Conservation (phyloP, 2,888 invertebrate genomes). For the Clivina fossor region DNA sequence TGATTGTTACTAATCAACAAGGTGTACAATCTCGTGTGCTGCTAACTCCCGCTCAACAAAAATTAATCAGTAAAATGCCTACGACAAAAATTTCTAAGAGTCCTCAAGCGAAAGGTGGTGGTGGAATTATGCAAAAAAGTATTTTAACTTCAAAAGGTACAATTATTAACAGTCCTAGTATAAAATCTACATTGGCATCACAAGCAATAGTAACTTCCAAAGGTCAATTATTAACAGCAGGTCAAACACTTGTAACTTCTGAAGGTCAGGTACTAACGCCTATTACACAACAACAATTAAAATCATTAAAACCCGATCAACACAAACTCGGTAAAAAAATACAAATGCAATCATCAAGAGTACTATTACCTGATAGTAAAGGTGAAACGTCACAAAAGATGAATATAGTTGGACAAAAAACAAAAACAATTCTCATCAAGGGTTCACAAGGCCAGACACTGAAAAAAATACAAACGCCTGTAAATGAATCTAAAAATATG, state of each 20-base stretch:
- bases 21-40: constrained; percentile 63
- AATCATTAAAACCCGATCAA: constrained; percentile 49
- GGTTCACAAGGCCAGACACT: constrained; percentile 51
- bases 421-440: constrained; percentile 51
- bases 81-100: constrained; percentile 19
- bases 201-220: constrained; percentile 60
- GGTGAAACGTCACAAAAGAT: constrained; percentile 17
- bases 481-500: constrained; percentile 36
- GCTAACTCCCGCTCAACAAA: constrained; percentile 63
- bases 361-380: constrained; percentile 29
- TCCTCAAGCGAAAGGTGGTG: constrained; percentile 39
- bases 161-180: constrained; percentile 28
- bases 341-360: constrained; percentile 36
- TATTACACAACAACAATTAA: constrained; percentile 51
- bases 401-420: constrained; percentile 34
- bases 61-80: constrained; percentile 58
- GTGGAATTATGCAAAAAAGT: constrained; percentile 39
- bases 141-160: constrained; percentile 41
- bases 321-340: constrained; percentile 39
- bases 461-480: constrained; percentile 47
- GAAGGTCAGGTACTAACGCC: constrained; percentile 51
- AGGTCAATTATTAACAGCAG: constrained; percentile 57
- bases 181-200: constrained; percentile 44
- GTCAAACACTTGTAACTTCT: constrained; percentile 48
- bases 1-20: constrained; percentile 66